phyloP scores from a whole-genome alignment of 1,140 invertebrate species.

The Dendroctonus ponderosae region DNA sequence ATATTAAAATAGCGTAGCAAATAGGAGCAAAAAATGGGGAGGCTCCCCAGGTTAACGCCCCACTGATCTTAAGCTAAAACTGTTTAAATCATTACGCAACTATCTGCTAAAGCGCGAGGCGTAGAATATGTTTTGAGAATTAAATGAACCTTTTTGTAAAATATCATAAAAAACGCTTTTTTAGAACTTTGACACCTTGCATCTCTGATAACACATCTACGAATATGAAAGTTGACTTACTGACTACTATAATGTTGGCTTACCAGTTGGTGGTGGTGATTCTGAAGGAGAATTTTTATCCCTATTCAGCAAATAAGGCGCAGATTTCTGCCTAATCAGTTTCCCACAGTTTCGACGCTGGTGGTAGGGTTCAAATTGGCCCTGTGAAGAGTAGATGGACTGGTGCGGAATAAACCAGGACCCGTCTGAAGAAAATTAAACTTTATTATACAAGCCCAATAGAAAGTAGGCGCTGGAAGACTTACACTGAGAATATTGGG shows the following conservation, averaged over 20 bases:
- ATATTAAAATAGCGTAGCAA: too few relatives aligned
- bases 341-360: conserved; percentile 34
- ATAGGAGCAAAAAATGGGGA: too few relatives aligned
- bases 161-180: too few relatives aligned
- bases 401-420: conserved; percentile 53
- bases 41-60: too few relatives aligned
- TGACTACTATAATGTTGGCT: conserved; percentile 5
- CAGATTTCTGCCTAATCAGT: conserved; percentile 44
- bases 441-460: neutral
- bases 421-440: conserved; percentile 42
- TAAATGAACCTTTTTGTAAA: too few relatives aligned
- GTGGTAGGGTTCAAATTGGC: conserved; percentile 42
- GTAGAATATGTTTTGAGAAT: too few relatives aligned
- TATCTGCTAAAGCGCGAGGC: too few relatives aligned
- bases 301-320: conserved; percentile 48
- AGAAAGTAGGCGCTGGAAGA: neutral
- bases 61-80: too few relatives aligned
- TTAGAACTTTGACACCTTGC: too few relatives aligned
- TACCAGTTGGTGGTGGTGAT: conserved; percentile 48
- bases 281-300: conserved; percentile 44
- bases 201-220: too few relatives aligned
- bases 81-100: too few relatives aligned
- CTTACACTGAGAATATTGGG: conserved; percentile 21
- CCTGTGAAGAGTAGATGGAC: conserved; percentile 46
- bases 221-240: too few relatives aligned